Conservation (phyloP, 2,797 vertebrate species). For the Sylvia borin region DNA sequence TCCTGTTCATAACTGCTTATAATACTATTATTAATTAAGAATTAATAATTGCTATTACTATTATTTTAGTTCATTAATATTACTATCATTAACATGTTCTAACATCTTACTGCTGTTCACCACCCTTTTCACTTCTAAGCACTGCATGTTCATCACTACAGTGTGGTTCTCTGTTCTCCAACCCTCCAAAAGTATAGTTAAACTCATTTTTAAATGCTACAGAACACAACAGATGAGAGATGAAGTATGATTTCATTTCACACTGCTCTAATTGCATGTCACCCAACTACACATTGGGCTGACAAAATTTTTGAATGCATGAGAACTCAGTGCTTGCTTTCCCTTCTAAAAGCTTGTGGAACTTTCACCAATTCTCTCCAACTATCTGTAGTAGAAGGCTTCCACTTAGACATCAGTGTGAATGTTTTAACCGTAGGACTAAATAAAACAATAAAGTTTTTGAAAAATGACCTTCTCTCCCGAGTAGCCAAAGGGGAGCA, state of each 20-base stretch:
- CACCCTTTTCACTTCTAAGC: neutral
- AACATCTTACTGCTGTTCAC: neutral
- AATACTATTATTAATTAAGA: neutral
- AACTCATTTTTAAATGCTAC: neutral
- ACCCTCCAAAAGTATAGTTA: neutral
- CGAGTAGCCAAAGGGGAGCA: slow-evolving; percentile 66
- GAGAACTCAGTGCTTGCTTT: neutral
- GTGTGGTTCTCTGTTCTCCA: neutral
- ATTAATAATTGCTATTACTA: neutral
- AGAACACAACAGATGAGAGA: neutral
- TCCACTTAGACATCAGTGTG: neutral
- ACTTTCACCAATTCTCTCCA: neutral
- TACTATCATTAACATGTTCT: neutral
- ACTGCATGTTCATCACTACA: neutral
- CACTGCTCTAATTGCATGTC: neutral
- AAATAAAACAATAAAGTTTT: slow-evolving; percentile 58
- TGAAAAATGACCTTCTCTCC: slow-evolving; percentile 73
- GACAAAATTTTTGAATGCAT: neutral
- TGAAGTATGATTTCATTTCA: neutral
- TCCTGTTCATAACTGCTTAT: neutral
- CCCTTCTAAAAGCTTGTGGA: neutral
- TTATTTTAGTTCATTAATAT: neutral
- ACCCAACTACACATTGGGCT: neutral
- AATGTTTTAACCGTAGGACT: neutral
- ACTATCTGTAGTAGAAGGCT: neutral